These are phyloP conservation scores for Sitta carolinensis DNA, from an alignment of 2,797 vertebrate species.

Conservation along the genomic window DNA sequence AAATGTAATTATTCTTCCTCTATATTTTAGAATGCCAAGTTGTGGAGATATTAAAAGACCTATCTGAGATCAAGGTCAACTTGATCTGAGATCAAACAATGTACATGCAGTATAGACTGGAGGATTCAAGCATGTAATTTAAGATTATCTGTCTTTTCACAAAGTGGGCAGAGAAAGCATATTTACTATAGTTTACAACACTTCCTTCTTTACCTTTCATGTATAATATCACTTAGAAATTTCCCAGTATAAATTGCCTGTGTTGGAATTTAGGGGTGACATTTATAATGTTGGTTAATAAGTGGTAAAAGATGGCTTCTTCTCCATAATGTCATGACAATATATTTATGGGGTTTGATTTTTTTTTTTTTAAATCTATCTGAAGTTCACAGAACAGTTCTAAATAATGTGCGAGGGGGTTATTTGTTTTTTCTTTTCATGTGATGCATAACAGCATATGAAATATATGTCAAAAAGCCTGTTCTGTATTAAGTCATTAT, in stretches of 20 bases:
- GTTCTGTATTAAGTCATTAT: not conserved
- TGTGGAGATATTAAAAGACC: not conserved
- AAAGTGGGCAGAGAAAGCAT: not conserved
- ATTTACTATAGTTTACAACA: not conserved
- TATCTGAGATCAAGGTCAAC: not conserved
- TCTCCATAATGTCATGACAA: not conserved
- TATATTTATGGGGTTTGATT: not conserved
- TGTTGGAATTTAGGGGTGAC: not conserved
- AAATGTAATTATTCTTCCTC: not conserved
- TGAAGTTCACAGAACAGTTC: not conserved
- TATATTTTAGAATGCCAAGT: not conserved
- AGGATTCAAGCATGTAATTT: not conserved
- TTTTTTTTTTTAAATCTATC: not conserved
- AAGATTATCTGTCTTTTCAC: not conserved
- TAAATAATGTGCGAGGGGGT: accelerated
- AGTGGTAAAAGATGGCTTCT: not conserved
- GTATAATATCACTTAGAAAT: not conserved
- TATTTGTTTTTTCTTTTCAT: not conserved
- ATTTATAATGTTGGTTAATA: not conserved
- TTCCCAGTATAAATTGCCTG: not conserved
- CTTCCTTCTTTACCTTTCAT: not conserved
- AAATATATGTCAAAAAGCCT: not conserved
- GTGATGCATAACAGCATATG: not conserved
- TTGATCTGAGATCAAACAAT: not conserved
- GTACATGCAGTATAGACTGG: not conserved